These are phyloP conservation scores for Melanerpes formicivorus DNA, from an alignment of 2,113 vertebrate genomes.

Conservation along the genomic window DNA sequence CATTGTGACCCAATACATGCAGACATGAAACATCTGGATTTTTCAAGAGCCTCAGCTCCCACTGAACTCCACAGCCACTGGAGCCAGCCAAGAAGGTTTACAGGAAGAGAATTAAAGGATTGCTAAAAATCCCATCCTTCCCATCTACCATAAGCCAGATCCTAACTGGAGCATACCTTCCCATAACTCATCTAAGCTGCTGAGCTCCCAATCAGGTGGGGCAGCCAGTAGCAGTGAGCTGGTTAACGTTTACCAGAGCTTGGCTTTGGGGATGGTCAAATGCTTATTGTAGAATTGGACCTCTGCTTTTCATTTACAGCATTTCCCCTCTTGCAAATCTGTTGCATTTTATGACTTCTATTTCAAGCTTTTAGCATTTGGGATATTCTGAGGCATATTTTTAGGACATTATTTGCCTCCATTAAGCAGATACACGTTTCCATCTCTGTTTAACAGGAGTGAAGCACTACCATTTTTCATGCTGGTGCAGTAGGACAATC, in stretches of 20 bases:
- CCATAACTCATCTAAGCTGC: background rate
- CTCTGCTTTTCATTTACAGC: constrained; percentile 41
- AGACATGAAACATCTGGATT: background rate
- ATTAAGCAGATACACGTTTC: background rate
- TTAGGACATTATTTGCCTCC: background rate
- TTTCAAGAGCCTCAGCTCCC: background rate
- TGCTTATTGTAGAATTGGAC: background rate
- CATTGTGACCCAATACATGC: background rate
- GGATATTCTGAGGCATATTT: constrained; percentile 13
- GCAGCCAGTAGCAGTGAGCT: background rate
- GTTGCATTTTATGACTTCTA: background rate
- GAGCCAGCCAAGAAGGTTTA: background rate
- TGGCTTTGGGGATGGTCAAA: background rate
- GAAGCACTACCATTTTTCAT: background rate
- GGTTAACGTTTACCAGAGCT: background rate
- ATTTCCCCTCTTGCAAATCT: background rate
- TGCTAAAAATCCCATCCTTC: background rate
- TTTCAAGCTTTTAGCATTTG: constrained; percentile 7
- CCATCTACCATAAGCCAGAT: background rate
- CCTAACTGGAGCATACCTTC: background rate
- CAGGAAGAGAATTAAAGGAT: background rate
- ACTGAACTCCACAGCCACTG: background rate
- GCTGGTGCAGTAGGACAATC: background rate
- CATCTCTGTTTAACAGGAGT: background rate
- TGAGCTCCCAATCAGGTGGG: background rate